Percentiles rank a stretch among this genome's conserved stretches.
Evolutionary conservation across 2,113 vertebrate species (phyloP).

Genomic region (Danionella cerebrum): DNA sequence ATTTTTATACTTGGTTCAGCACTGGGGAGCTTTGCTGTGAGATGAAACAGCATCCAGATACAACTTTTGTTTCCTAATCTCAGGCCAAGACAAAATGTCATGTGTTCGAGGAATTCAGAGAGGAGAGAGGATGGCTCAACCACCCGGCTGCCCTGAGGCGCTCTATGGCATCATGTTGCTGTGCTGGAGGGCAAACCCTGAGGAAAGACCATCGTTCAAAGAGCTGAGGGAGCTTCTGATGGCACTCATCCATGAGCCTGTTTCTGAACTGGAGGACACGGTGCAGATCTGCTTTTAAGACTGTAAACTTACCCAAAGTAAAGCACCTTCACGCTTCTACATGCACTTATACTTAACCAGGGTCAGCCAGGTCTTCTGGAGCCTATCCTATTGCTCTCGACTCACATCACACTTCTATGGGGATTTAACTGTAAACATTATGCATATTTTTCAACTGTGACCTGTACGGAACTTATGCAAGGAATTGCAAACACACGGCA

Average conservation of each 20-base stretch:
- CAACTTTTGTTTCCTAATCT: background rate
- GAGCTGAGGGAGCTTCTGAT: conserved; percentile 30
- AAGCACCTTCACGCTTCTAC: no score
- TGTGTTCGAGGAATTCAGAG: conserved; percentile 27
- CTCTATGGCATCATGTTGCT: conserved; percentile 45
- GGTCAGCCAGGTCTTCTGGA: no score
- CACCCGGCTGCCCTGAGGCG: conserved; percentile 26
- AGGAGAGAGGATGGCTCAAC: conserved; percentile 29
- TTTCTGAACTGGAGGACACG: background rate
- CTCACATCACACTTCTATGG: no score
- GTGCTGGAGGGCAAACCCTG: conserved; percentile 41
- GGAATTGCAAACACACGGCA: no score
- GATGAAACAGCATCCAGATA: no score
- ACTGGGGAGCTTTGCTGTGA: no score
- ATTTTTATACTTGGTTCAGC: no score
- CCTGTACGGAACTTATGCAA: no score
- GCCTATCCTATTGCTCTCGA: no score
- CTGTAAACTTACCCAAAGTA: no score
- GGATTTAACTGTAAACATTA: no score
- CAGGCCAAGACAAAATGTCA: conserved; percentile 30
- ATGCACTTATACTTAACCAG: background rate
- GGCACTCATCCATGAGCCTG: conserved; percentile 18
- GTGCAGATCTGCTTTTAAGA: background rate
- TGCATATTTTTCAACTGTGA: no score
- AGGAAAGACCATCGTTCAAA: conserved; percentile 33